These are phyloP conservation scores for Silvanus unidentatus DNA, from an alignment of 2,888 invertebrate genomes.

Conservation along the genomic window DNA sequence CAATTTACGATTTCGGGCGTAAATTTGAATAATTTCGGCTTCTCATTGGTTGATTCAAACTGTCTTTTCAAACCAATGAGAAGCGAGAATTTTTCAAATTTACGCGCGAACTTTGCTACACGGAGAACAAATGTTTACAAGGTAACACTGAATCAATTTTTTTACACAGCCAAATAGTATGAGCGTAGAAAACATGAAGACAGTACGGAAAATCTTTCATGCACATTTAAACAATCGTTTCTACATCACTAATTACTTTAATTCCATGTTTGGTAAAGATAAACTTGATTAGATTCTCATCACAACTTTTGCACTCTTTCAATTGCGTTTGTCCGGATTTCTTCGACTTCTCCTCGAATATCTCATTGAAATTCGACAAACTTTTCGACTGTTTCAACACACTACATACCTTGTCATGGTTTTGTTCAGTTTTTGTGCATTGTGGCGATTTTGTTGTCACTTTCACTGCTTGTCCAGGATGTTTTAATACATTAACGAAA, in stretches of 20 bases:
- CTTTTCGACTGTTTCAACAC: constrained; percentile 43
- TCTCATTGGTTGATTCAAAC: no score
- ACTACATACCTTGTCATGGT: constrained; percentile 32
- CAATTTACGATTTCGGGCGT: no score
- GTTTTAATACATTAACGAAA: constrained; percentile 38
- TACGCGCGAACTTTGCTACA: no score
- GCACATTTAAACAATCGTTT: constrained; percentile 57
- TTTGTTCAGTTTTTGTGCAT: constrained; percentile 29
- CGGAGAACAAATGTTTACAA: no score
- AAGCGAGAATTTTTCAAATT: no score
- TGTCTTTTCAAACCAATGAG: no score
- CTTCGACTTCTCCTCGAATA: constrained; percentile 15
- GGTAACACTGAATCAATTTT: no score
- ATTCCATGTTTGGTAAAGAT: constrained; percentile 73
- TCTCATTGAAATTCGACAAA: constrained; percentile 37
- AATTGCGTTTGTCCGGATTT: constrained; percentile 41
- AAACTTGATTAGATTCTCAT: constrained; percentile 57
- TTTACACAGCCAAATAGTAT: no score
- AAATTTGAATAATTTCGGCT: no score
- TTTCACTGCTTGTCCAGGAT: constrained; percentile 71
- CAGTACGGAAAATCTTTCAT: neutral
- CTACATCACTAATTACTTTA: constrained; percentile 72
- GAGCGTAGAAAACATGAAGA: no score
- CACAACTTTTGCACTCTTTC: constrained; percentile 48
- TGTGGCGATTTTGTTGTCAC: constrained; percentile 56